Evolutionary conservation across 2,888 invertebrate genomes (phyloP).

Genomic region (Epinotia bilunana): DNA sequence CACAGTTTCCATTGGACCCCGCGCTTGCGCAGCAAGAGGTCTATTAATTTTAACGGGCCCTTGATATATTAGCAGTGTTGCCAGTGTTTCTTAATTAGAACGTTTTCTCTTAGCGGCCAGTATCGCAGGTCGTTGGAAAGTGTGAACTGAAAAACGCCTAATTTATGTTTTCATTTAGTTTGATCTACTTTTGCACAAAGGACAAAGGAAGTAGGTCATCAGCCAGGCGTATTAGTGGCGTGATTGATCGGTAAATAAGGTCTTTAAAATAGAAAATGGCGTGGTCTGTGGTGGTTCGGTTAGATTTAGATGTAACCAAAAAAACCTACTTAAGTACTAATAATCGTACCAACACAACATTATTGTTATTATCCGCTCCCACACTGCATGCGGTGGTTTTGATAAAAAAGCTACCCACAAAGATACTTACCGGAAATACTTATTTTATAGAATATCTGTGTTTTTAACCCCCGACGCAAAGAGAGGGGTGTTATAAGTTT

Average conservation of each 20-base stretch:
- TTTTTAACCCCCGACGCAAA: no score
- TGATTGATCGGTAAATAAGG: slow-evolving; percentile 20
- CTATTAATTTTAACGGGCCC: slow-evolving; percentile 63
- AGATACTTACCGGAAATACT: no score
- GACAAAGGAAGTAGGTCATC: slow-evolving; percentile 32
- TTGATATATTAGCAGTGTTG: slow-evolving; percentile 63
- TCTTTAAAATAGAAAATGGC: not conserved
- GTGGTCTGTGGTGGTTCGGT: not conserved
- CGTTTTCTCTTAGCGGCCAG: slow-evolving; percentile 52
- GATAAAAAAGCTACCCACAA: no score
- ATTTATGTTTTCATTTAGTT: slow-evolving; percentile 38
- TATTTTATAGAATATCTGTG: no score
- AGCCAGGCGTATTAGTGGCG: not conserved
- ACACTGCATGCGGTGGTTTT: no score
- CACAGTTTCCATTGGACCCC: slow-evolving; percentile 46
- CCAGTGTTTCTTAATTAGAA: slow-evolving; percentile 60
- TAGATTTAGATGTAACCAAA: no score
- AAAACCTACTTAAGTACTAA: no score
- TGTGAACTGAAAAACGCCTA: slow-evolving; percentile 40
- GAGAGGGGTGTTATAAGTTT: no score
- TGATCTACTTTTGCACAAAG: slow-evolving; percentile 35
- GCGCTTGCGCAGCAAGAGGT: slow-evolving; percentile 54
- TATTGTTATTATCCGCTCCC: no score
- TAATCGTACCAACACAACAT: no score
- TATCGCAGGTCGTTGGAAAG: slow-evolving; percentile 39